These are phyloP conservation scores for Dufourea novaeangliae DNA, from an alignment of 1,140 invertebrate genomes.

Conservation along the genomic window DNA sequence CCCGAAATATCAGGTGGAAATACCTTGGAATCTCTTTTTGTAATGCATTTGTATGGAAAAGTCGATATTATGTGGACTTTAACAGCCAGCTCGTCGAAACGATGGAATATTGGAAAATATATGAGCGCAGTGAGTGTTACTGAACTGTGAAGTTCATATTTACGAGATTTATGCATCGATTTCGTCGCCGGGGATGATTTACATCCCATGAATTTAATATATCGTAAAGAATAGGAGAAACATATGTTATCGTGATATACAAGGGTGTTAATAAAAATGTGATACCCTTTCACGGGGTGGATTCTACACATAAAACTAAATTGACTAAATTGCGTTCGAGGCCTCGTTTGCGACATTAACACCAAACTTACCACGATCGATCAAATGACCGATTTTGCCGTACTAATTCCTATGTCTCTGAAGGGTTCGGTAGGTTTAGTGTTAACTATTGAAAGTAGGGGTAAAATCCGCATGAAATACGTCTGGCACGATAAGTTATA, in stretches of 20 bases:
- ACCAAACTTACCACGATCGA: no score
- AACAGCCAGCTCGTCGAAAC: neutral
- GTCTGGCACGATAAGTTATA: no score
- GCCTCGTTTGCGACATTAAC: no score
- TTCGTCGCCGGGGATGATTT: conserved; percentile 22
- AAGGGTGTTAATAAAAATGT: no score
- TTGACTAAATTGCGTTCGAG: no score
- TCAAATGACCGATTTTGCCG: no score
- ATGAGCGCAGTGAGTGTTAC: conserved; percentile 36
- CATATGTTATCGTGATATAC: conserved; percentile 24
- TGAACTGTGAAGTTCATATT: conserved; percentile 46
- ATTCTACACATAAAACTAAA: no score
- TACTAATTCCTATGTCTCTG: no score
- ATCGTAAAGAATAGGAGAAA: conserved; percentile 19
- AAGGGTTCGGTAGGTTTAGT: no score
- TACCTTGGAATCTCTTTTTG: neutral
- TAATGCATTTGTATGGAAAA: neutral
- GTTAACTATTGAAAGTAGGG: no score
- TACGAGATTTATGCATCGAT: conserved; percentile 50
- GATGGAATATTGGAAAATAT: conserved; percentile 51
- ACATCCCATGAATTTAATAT: conserved; percentile 31
- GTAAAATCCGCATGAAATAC: no score
- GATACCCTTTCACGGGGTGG: no score
- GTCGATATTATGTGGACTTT: conserved; percentile 31
- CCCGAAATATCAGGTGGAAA: neutral